Base-by-base conservation (phyloP, 2,888 invertebrate species). In the Epicampocera succincta region DNA sequence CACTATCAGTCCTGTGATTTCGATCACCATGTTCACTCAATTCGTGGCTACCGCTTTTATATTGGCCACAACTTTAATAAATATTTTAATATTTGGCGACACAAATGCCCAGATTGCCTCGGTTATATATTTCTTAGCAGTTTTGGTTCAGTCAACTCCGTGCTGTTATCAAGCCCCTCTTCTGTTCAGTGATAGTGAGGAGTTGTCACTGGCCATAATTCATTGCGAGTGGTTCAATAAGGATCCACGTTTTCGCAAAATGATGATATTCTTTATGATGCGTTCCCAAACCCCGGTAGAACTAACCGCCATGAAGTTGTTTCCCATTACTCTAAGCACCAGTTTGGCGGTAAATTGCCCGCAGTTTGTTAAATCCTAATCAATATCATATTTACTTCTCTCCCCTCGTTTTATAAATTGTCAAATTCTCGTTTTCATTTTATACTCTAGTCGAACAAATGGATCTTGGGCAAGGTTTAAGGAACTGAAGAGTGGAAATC, bases 11-110 rank as follows among this genome's bases (percentile, higher is more conserved):
- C 85, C 85, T 0, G 50, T 84, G 8, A 85, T 85, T 6, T 85
- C 85, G 8, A 54, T 68, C 9, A 85, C 85, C 8, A 81, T 84
- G 9, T 85, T 85, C 17, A 68, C 83, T 12, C 85, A 85, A 68
- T 84, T 85, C 25, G 61, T 58, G 25, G 65, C 76, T 11, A 85
- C 85, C 12, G 84, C 84, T 12, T 46, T 52, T 40, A 80, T 84
- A 25, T 79, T 85, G 3, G 78, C 85, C n/a, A 77, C 65, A 8
- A 84, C 84, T 1, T 65, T 85, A 8, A 83, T 85, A 13, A 85
- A 85, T n/a, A 84, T 85, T 12, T 48, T 84, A 1, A 72, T 85
- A 3, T 85, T 85, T 42, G 79, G 83, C 9, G 83, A 84, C 1
- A 66, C 83, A 9, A 74, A 80, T 8, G 42, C 83, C 0, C 84